Evolutionary conservation across 2,797 vertebrate species (phyloP).

Genomic region (Sarcophilus harrisii): DNA sequence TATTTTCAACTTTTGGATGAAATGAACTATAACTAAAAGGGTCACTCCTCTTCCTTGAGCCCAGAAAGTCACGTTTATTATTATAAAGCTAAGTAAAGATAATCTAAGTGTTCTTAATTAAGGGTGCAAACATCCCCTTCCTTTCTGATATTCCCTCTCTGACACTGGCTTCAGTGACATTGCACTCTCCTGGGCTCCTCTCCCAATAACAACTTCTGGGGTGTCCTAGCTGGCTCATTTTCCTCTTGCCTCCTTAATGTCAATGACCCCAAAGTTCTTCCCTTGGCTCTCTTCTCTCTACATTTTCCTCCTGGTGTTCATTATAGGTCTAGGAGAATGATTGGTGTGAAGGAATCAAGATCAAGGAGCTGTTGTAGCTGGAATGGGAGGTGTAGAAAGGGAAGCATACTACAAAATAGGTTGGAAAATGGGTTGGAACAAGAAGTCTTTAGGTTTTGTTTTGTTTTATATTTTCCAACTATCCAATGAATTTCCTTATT

Average conservation of each 20-base stretch:
- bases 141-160: not conserved
- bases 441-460: not conserved
- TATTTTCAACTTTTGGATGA: conserved; percentile 3
- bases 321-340: not conserved
- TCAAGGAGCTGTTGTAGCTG: not conserved
- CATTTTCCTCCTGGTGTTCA: not conserved
- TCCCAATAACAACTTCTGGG: not conserved
- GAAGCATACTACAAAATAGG: not conserved
- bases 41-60: conserved; percentile 21
- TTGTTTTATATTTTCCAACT: not conserved
- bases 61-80: conserved; percentile 5
- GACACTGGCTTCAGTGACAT: not conserved
- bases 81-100: conserved; percentile 29
- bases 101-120: conserved; percentile 26
- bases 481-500: not conserved
- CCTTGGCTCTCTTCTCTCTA: not conserved
- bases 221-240: not conserved
- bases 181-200: not conserved
- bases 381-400: not conserved
- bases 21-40: conserved; percentile 16
- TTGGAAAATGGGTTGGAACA: not conserved
- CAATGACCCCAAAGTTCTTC: not conserved
- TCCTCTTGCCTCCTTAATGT: not conserved
- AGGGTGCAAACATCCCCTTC: not conserved
- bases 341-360: not conserved